Percentiles rank a stretch among this genome's conserved stretches.
These are phyloP conservation scores for Iphiclides podalirius DNA, from an alignment of 2,888 invertebrate genomes.

Conservation along the genomic window DNA sequence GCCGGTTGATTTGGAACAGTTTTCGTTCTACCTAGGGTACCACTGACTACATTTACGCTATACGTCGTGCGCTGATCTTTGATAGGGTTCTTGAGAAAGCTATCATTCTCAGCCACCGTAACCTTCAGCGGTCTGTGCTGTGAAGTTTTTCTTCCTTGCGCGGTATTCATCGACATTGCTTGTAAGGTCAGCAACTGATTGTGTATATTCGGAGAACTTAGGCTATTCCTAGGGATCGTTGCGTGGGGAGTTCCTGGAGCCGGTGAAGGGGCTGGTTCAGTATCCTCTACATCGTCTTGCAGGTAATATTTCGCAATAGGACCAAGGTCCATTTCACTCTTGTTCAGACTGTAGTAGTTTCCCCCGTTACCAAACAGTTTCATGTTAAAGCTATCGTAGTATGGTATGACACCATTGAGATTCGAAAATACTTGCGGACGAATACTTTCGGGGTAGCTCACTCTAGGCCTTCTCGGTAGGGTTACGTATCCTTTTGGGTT, in stretches of 20 bases:
- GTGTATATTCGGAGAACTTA: constrained; percentile 77
- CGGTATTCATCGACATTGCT: constrained; percentile 53
- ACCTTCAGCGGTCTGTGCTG: constrained; percentile 62
- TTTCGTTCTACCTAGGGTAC: constrained; percentile 55
- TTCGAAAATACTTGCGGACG: constrained; percentile 63
- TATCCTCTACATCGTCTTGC: constrained; percentile 68
- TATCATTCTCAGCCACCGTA: constrained; percentile 58
- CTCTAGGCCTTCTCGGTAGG: constrained; percentile 88
- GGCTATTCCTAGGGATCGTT: constrained; percentile 68
- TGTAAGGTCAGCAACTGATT: constrained; percentile 68
- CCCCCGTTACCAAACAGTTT: constrained; percentile 92
- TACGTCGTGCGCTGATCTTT: constrained; percentile 53
- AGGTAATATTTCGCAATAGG: constrained; percentile 74
- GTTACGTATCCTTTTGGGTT: constrained; percentile 91
- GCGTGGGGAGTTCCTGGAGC: constrained; percentile 75
- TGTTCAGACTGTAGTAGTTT: constrained; percentile 87
- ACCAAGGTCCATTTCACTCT: constrained; percentile 81
- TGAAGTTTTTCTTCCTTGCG: constrained; percentile 32
- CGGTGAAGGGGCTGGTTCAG: constrained; percentile 71
- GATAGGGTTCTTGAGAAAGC: constrained; percentile 46
- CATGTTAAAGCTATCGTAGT: constrained; percentile 90
- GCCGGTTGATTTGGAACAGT: constrained; percentile 90
- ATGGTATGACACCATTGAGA: constrained; percentile 73
- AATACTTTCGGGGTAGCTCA: constrained; percentile 81
- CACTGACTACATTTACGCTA: constrained; percentile 57